phyloP scores from a whole-genome alignment of 1,140 invertebrate genomes.

The Leptinotarsa defecta region DNA sequence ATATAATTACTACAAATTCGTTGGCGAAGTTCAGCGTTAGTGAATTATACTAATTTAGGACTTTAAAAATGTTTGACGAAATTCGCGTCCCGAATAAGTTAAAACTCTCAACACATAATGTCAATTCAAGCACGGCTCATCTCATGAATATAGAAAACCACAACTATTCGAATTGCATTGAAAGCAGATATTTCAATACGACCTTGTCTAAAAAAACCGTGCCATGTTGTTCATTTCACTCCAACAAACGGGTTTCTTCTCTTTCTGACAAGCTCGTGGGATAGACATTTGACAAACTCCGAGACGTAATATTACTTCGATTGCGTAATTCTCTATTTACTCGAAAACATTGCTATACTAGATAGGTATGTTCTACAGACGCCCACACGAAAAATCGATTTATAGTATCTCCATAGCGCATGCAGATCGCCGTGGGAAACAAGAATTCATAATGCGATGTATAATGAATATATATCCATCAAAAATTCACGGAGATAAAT shows the following conservation, averaged over 20 bases:
- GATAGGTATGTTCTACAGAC: not conserved
- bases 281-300: not conserved
- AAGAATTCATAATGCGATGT: not conserved
- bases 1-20: no score
- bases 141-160: slow-evolving; percentile 2
- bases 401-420: not conserved
- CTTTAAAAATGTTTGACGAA: no score
- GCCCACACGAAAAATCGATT: not conserved
- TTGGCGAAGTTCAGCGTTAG: no score
- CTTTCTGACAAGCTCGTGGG: not conserved
- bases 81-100: no score
- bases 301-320: slow-evolving; percentile 3
- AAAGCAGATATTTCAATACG: not conserved
- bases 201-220: not conserved
- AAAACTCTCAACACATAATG: no score
- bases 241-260: not conserved
- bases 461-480: no score
- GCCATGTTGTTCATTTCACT: not conserved
- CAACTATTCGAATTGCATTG: not conserved
- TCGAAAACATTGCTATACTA: not conserved
- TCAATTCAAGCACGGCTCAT: not conserved
- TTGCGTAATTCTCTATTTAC: slow-evolving; percentile 5
- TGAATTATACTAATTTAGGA: no score
- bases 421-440: slow-evolving; percentile 1
- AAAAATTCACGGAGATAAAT: no score